phyloP scores from a whole-genome alignment of 2,113 vertebrate genomes.

The Urocitellus parryii region DNA sequence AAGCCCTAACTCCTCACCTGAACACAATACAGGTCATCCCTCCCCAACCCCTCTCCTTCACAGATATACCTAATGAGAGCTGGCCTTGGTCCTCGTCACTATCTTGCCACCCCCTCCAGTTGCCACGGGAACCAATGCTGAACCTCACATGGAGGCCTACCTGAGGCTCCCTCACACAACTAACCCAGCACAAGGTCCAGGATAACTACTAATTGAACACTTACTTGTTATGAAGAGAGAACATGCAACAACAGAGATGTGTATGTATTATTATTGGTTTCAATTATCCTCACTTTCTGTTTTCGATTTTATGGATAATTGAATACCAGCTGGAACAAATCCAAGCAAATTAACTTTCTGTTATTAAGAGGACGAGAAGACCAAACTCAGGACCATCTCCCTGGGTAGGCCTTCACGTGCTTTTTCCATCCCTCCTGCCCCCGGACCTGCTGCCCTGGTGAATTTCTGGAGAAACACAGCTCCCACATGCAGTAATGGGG shows the following conservation, averaged over 20 bases:
- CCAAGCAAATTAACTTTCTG: conserved; percentile 59
- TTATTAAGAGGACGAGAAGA: conserved; percentile 52
- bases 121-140: neutral
- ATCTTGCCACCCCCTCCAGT: neutral
- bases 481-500: neutral
- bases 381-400: conserved; percentile 36
- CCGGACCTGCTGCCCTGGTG: neutral
- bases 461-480: neutral
- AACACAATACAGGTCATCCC: neutral
- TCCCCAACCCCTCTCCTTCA: neutral
- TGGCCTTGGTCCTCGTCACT: neutral
- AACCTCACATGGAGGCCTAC: neutral
- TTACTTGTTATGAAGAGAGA: neutral
- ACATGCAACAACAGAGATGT: neutral
- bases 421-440: neutral
- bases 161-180: neutral
- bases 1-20: neutral
- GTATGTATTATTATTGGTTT: neutral
- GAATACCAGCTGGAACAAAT: conserved; percentile 27
- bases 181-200: fast-evolving
- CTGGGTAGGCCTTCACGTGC: neutral
- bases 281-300: conserved; percentile 4
- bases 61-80: neutral
- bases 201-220: neutral
- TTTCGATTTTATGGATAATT: conserved; percentile 36